Conservation (phyloP, 1,140 invertebrate species). For the Drosophila parvula region DNA sequence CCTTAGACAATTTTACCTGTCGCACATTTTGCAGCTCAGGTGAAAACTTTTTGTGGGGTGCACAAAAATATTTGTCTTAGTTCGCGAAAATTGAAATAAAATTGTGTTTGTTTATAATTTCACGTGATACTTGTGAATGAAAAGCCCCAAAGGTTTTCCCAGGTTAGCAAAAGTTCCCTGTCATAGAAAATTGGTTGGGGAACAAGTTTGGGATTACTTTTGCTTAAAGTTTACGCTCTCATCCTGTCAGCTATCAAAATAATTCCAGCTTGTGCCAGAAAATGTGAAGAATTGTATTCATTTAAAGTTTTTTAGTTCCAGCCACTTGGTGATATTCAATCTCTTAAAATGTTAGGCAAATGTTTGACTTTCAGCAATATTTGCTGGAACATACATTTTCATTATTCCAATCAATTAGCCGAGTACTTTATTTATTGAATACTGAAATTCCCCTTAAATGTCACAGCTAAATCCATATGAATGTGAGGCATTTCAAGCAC, state of each 20-base stretch:
- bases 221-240: conserved; percentile 12
- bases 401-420: conserved; percentile 30
- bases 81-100: conserved; percentile 64
- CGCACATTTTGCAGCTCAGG: conserved; percentile 21
- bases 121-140: conserved; percentile 39
- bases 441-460: conserved; percentile 15
- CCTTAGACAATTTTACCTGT: conserved; percentile 55
- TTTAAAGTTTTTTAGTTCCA: background rate
- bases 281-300: background rate
- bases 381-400: background rate
- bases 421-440: conserved; percentile 40
- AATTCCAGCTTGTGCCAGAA: conserved; percentile 13
- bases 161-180: conserved; percentile 29
- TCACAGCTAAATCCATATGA: conserved; percentile 59
- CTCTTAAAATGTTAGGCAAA: background rate
- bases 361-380: conserved; percentile 1
- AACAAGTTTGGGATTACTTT: conserved; percentile 38
- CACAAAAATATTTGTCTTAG: conserved; percentile 65
- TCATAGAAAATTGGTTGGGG: conserved; percentile 38
- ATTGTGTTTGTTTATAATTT: conserved; percentile 56
- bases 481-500: conserved; percentile 40
- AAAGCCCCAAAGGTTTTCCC: conserved; percentile 48
- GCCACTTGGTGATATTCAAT: background rate
- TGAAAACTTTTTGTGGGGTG: conserved; percentile 53
- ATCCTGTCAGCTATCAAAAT: conserved; percentile 17